Base-by-base conservation (phyloP, 2,797 vertebrate genomes). In the Astyanax mexicanus region DNA sequence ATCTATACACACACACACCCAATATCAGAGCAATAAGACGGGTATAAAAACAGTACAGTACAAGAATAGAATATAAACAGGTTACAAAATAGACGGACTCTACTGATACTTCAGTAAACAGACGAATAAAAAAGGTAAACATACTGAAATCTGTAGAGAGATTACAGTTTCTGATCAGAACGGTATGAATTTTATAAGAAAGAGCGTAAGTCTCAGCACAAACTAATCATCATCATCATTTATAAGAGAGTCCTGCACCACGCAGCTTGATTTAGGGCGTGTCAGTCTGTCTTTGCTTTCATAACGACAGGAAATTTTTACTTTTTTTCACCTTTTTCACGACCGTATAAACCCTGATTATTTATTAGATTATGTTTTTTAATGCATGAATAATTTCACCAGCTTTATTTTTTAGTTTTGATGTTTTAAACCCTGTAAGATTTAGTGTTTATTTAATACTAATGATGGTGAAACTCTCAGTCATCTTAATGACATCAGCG, bases 1-100 rank as follows among this genome's bases (percentile, higher is more conserved):
- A 70, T 60, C 13, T 51, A 49, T 8, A 27, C 12, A 78, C 29
- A 38, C 19, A 32, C 9, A 38, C 32, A 40, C 27, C 67, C 60
- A 72, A 25, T 74, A 35, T 49, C 23, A 76, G 40, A 69, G 35
- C 21, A 42, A 52, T 69, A 51, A 44, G 52, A 57, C 32, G 67
- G 17, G 27, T 74, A 62, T 11, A 58, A 78, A 75, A 73, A 58
- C 5, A 60, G n/a, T n/a, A n/a, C n/a, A 49, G 45, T 55, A 82
- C 66, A 74, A 38, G 25, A 61, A 70, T 62, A 61, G 1, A 65
- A 42, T 23, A 40, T 44, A 12, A 73, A 68, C 0, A 13, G 35
- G 58, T 52, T 66, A 69, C 19, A 66, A 69, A 75, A 69, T 29
- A 72, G 15, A 68, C 45, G 38, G 37, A 65, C 44, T 54, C 8